Evolutionary conservation across 1,140 invertebrate species (phyloP).

Genomic region (Drosophila pachea): DNA sequence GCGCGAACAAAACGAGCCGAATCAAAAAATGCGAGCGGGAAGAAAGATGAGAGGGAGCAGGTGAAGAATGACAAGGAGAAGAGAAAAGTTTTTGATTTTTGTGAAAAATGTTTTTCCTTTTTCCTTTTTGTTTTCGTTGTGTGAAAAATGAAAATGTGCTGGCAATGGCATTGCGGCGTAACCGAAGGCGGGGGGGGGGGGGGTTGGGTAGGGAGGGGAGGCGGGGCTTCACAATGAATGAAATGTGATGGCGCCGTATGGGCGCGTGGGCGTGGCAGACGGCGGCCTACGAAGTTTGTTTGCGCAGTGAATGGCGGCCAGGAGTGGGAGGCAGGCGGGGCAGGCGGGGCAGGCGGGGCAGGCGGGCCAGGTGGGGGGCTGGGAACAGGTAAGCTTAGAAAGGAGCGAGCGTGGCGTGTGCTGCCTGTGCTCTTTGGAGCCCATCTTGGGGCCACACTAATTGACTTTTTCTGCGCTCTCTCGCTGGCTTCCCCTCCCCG

Average conservation of each 20-base stretch:
- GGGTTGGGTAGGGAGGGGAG: neutral
- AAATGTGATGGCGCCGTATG: constrained; percentile 29
- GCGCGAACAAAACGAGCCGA: constrained; percentile 28
- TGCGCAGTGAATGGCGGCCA: neutral
- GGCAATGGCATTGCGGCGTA: neutral
- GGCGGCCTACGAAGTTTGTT: constrained; percentile 34
- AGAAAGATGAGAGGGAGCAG: constrained; percentile 4
- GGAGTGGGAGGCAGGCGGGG: neutral
- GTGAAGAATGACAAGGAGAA: constrained; percentile 1
- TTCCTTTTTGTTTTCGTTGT: constrained; percentile 40
- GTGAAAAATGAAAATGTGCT: constrained; percentile 52
- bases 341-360: neutral
- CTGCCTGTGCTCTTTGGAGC: constrained; percentile 4
- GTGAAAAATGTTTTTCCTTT: constrained; percentile 51
- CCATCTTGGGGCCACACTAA: constrained; percentile 31
- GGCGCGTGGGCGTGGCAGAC: constrained; percentile 25
- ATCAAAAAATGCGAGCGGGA: neutral
- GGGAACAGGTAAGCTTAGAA: neutral
- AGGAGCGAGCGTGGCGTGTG: neutral
- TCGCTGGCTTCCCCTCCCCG: neutral
- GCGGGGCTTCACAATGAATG: constrained; percentile 19
- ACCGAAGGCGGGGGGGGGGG: neutral
- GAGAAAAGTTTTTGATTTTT: constrained; percentile 70
- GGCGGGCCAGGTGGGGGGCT: neutral
- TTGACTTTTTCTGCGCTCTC: constrained; percentile 51